Evolutionary conservation across 2,888 invertebrate species (phyloP), one percentile per base, ranked within the genome.

Genomic region (Cyaniris semiargus): DNA sequence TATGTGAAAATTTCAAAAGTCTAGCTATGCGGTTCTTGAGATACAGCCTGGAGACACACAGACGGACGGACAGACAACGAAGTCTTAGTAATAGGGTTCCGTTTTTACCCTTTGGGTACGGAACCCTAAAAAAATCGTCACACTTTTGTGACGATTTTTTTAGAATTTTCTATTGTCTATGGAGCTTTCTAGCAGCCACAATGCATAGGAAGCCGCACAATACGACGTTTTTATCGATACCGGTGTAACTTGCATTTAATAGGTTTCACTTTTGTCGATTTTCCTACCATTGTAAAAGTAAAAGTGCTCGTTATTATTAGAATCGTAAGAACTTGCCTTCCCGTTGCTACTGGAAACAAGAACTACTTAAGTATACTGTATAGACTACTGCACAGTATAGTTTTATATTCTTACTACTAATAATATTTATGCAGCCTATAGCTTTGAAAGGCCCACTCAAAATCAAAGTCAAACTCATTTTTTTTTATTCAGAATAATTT

Each of bases 171-270:
- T 71, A 71, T 71, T 71, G 71, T 71, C 71, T 71, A 38, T 71
- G 71, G 38, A 34, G 38, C 71, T 71, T 71, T 71, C 71, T 71
- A 71, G 38, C 27, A 5, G 23, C 70, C 70, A 71, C 71, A 71
- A 71, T 71, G 21, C 71, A 71, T 71, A 71, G 71, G 71, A 71
- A 71, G 38, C 38, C 71, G 71, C 38, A 71, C 71, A 71, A 71
- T 71, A 71, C 71, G 21, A 3, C 34, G n/a, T 71, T 71, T 71
- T 71, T 71, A 71, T 71, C 71, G 71, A 71, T 38, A 21, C 38
- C 71, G 27, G 38, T 71, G 71, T 71, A 71, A 71, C 71, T 71
- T 71, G 71, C 71, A 71, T 71, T 71, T 38, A 38, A 38, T 38
- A 71, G 71, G 71, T 71, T 71, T 71, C 71, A 38, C 71, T 71